Conservation (phyloP, 2,888 invertebrate species). For the Eurytoma californica region DNA sequence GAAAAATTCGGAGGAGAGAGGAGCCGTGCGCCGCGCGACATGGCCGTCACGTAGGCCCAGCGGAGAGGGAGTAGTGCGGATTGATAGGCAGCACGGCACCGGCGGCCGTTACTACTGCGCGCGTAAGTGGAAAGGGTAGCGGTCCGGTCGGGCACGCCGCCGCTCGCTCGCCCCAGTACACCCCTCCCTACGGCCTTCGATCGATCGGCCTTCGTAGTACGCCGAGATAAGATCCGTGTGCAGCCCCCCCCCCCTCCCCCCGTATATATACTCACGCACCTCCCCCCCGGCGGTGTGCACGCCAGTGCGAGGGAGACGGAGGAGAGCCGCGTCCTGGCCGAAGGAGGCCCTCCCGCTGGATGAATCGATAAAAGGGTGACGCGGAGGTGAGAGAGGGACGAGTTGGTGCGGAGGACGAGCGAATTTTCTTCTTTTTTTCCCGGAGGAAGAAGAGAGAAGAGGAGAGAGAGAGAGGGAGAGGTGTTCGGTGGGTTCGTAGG, state of each 20-base stretch:
- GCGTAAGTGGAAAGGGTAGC: slow-evolving; percentile 1
- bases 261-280: slow-evolving; percentile 41
- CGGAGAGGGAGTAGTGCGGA: background rate
- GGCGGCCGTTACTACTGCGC: slow-evolving; percentile 15
- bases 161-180: background rate
- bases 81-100: background rate
- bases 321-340: background rate
- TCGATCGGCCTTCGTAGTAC: slow-evolving; percentile 52
- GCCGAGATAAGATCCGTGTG: slow-evolving; percentile 54
- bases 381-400: slow-evolving; percentile 35
- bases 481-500: no score
- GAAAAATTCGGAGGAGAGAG: no score
- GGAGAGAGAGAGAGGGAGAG: background rate
- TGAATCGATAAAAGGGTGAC: slow-evolving; percentile 48
- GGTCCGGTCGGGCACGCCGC: background rate
- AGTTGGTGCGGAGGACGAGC: background rate
- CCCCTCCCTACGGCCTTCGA: slow-evolving; percentile 12
- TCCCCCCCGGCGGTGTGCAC: slow-evolving; percentile 22
- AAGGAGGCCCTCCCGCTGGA: slow-evolving; percentile 3
- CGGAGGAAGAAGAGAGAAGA: background rate
- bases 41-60: slow-evolving; percentile 22
- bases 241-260: no score
- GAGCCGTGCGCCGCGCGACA: background rate
- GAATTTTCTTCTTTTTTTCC: background rate
- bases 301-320: slow-evolving; percentile 27